Conservation (phyloP, 1,140 invertebrate genomes). For the Sarcophaga peregrina region DNA sequence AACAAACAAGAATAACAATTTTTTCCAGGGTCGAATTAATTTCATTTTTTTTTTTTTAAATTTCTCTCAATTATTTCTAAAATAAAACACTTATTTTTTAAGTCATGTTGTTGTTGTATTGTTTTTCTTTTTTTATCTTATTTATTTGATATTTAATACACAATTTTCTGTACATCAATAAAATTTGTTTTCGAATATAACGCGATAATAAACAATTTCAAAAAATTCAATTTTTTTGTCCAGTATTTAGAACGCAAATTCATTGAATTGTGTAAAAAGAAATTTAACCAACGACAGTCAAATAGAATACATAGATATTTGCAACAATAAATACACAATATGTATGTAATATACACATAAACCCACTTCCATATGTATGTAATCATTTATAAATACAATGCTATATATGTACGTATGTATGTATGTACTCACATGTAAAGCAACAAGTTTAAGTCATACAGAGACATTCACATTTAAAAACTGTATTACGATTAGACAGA, state of each 20-base stretch:
- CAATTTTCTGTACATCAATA: neutral
- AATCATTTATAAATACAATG: too few species aligned
- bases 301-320: neutral
- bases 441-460: too few species aligned
- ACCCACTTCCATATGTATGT: too few species aligned
- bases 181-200: too few species aligned
- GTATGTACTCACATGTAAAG: too few species aligned
- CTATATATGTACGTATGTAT: too few species aligned
- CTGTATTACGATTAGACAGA: too few species aligned
- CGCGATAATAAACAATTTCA: too few species aligned
- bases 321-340: neutral
- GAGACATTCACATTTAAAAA: too few species aligned
- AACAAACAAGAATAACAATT: too few species aligned
- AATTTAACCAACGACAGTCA: slow-evolving; percentile 59
- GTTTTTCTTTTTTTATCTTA: slow-evolving; percentile 11
- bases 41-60: neutral
- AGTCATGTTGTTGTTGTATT: neutral
- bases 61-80: neutral
- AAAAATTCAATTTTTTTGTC: too few species aligned
- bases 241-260: slow-evolving; percentile 60
- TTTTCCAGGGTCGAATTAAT: neutral
- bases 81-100: neutral
- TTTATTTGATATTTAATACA: neutral
- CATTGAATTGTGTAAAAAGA: slow-evolving; percentile 64
- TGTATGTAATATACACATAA: neutral